These are phyloP conservation scores for Ylistrum balloti DNA, from an alignment of 1,140 invertebrate genomes.

Conservation along the genomic window DNA sequence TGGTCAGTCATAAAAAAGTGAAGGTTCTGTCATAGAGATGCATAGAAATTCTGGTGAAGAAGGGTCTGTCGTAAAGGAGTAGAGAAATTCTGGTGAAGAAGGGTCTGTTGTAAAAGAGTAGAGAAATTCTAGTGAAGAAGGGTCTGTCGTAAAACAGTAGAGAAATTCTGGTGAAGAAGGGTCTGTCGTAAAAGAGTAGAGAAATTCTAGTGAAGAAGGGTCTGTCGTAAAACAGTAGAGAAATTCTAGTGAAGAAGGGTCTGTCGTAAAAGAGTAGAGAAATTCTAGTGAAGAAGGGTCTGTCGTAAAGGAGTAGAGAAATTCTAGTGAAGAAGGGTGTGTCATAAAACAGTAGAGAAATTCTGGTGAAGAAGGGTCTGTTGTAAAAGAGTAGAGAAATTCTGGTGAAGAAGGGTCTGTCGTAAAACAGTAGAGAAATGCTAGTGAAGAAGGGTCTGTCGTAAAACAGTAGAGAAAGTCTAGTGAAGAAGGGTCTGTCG, in stretches of 20 bases:
- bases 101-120: background rate
- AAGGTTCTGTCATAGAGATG: background rate
- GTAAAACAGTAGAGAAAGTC: background rate
- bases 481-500: background rate
- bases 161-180: no score
- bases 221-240: background rate
- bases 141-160: background rate
- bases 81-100: background rate
- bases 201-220: background rate
- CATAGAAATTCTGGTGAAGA: background rate
- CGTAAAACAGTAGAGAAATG: background rate
- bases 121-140: background rate
- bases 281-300: background rate
- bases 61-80: background rate
- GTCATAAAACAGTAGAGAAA: background rate
- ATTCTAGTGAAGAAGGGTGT: background rate
- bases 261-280: background rate
- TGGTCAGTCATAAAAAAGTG: background rate
- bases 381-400: background rate
- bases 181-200: no score
- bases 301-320: background rate
- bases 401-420: background rate
- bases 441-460: background rate
- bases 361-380: background rate
- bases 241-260: background rate